Evolutionary conservation across 2,888 invertebrate species (phyloP).

Genomic region (Megamerina dolium): DNA sequence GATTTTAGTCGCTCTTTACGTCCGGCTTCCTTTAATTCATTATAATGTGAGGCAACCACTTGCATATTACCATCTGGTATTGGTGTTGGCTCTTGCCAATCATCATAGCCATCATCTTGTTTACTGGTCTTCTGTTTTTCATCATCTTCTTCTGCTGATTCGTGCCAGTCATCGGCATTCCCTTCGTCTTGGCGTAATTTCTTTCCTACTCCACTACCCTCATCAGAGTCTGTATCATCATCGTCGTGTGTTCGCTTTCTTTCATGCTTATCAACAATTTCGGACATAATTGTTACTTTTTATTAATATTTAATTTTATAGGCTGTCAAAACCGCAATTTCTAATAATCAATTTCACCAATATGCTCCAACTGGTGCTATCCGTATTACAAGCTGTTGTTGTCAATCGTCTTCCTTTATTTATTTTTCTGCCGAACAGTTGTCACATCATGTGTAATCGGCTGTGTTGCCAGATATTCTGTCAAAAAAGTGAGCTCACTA

Average conservation of each 20-base stretch:
- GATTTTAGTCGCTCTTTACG: conserved; percentile 75
- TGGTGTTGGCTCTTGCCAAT: conserved; percentile 2
- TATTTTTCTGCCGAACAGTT: too few relatives aligned
- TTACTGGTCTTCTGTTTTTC: background rate
- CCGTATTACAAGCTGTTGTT: too few relatives aligned
- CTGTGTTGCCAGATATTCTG: too few relatives aligned
- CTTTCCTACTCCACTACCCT: too few relatives aligned
- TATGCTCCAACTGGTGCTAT: too few relatives aligned
- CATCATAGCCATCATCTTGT: conserved; percentile 8
- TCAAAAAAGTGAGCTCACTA: too few relatives aligned
- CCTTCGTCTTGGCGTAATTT: background rate
- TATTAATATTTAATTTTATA: background rate
- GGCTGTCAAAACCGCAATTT: too few relatives aligned
- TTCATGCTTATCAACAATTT: conserved; percentile 7
- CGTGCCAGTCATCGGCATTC: background rate
- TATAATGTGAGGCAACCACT: conserved; percentile 87
- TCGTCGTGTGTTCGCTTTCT: conserved; percentile 7
- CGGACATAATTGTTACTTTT: background rate
- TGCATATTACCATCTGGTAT: conserved; percentile 32
- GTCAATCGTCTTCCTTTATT: too few relatives aligned
- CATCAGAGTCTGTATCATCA: conserved; percentile 2
- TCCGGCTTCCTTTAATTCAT: conserved; percentile 78
- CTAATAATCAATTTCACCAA: too few relatives aligned
- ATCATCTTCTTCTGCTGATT: background rate
- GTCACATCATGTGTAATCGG: too few relatives aligned